These are phyloP conservation scores for Xestoiulus laeticollis DNA, from an alignment of 2,888 invertebrate genomes.

Conservation along the genomic window DNA sequence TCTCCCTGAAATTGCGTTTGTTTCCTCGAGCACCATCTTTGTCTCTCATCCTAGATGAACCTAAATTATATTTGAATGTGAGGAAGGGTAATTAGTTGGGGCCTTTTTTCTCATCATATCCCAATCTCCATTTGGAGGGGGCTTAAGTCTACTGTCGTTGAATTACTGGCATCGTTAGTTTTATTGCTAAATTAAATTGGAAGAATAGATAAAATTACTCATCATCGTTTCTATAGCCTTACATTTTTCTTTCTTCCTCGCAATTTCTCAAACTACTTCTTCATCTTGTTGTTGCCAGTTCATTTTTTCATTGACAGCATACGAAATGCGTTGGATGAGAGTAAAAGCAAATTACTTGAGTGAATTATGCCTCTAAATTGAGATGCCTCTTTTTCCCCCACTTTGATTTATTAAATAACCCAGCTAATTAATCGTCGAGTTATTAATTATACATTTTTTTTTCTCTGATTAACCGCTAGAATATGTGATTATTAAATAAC, in stretches of 20 bases:
- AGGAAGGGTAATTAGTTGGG: constrained; percentile 38
- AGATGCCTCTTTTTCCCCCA: background rate
- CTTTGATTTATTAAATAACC: constrained; percentile 16
- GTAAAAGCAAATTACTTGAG: background rate
- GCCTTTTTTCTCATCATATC: constrained; percentile 23
- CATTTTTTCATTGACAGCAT: constrained; percentile 13
- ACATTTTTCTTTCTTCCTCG: background rate
- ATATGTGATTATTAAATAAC: constrained; percentile 20
- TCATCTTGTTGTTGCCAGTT: constrained; percentile 32
- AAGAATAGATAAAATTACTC: constrained; percentile 41
- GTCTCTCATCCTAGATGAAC: constrained; percentile 1
- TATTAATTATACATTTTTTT: constrained; percentile 23
- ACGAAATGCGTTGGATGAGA: background rate
- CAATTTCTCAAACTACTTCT: background rate
- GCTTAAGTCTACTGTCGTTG: constrained; percentile 30
- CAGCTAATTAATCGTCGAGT: constrained; percentile 9
- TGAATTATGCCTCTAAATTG: background rate
- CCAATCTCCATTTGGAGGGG: background rate
- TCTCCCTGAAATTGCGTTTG: background rate
- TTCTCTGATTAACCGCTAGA: background rate
- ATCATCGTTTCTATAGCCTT: background rate
- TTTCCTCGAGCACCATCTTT: constrained; percentile 12
- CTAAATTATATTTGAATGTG: constrained; percentile 40
- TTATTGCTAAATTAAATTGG: constrained; percentile 41
- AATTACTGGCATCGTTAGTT: constrained; percentile 43